Evolutionary conservation across 2,113 vertebrate genomes (phyloP).

Genomic region (Fregata magnificens): DNA sequence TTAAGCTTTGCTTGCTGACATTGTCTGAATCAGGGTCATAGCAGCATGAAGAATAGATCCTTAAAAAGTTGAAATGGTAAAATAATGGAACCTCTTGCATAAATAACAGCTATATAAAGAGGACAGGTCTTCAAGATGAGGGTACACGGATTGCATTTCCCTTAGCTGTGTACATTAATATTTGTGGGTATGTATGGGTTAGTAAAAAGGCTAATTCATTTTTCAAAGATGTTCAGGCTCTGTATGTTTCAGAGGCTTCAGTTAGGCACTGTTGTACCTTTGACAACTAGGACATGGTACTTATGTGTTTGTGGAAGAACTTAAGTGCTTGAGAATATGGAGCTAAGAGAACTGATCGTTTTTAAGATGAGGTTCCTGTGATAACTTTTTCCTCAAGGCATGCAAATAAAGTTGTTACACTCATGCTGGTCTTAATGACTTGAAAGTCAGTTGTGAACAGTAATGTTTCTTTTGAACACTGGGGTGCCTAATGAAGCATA

Average conservation of each 20-base stretch:
- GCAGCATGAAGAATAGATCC: not conserved
- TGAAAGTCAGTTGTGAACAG: not conserved
- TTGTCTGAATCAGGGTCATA: not conserved
- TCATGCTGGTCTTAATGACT: not conserved
- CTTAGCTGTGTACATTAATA: fast-evolving
- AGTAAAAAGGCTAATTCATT: not conserved
- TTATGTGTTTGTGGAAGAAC: not conserved
- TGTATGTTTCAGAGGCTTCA: not conserved
- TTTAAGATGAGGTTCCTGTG: not conserved
- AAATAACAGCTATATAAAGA: not conserved
- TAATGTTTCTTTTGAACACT: not conserved
- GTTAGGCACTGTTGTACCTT: not conserved
- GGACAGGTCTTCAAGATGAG: not conserved
- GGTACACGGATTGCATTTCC: not conserved
- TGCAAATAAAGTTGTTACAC: not conserved
- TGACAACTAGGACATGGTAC: not conserved
- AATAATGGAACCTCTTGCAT: not conserved
- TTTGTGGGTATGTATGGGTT: not conserved
- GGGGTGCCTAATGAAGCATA: not conserved
- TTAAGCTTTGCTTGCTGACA: not conserved
- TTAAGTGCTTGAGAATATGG: not conserved
- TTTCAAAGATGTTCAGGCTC: not conserved
- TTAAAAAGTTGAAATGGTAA: not conserved
- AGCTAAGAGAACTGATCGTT: not conserved
- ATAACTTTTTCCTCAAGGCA: not conserved